Evolutionary conservation across 2,888 invertebrate species (phyloP).

Genomic region (Synergus itoensis): DNA sequence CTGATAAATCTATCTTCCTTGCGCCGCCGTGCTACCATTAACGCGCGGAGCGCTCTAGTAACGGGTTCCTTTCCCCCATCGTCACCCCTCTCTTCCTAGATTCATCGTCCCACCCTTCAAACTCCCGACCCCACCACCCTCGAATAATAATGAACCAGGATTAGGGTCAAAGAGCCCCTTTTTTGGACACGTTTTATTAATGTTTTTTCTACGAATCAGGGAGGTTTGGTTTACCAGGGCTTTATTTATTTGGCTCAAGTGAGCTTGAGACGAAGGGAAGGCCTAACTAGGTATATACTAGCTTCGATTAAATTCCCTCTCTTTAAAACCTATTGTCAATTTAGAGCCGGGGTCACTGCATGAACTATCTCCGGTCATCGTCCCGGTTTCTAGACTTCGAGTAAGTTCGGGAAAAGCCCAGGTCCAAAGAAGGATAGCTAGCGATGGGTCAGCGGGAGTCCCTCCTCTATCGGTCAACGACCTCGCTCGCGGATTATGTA

Average conservation of each 20-base stretch:
- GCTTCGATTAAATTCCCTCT: constrained; percentile 17
- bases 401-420: constrained; percentile 40
- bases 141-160: constrained; percentile 39
- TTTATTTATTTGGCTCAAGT: not conserved
- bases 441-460: constrained; percentile 35
- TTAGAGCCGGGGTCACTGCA: not conserved
- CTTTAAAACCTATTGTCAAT: not conserved
- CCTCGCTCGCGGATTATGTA: constrained; percentile 66
- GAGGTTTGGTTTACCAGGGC: not conserved
- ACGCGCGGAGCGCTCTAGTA: constrained; percentile 69
- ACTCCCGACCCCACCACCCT: constrained; percentile 41
- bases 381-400: constrained; percentile 24
- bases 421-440: constrained; percentile 37
- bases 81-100: constrained; percentile 77
- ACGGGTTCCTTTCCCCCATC: constrained; percentile 71
- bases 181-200: constrained; percentile 42
- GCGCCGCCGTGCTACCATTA: constrained; percentile 73
- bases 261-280: not conserved
- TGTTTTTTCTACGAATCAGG: not conserved
- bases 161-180: constrained; percentile 71
- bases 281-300: not conserved
- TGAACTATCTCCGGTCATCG: constrained; percentile 38
- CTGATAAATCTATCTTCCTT: constrained; percentile 53
- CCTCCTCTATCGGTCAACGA: constrained; percentile 71
- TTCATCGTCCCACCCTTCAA: constrained; percentile 45